phyloP scores from a whole-genome alignment of 2,888 invertebrate species.

The Nomada fucata region DNA sequence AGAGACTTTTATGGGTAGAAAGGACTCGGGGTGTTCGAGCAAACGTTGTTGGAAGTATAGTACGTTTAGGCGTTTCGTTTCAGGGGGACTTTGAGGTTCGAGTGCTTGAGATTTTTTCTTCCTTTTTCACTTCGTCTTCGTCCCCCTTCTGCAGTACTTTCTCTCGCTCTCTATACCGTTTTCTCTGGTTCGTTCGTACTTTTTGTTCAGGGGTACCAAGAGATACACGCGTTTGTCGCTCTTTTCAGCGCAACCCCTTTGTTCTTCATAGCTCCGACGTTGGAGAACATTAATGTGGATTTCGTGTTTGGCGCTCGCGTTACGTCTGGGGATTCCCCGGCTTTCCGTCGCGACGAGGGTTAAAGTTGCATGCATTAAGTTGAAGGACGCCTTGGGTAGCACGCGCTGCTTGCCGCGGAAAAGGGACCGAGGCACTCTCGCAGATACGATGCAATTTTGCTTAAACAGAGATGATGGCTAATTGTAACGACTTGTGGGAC shows the following conservation, averaged over 20 bases:
- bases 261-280: constrained; percentile 20
- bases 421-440: neutral
- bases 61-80: constrained; percentile 56
- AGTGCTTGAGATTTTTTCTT: constrained; percentile 45
- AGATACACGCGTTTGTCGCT: constrained; percentile 46
- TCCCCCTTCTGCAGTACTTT: neutral
- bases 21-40: constrained; percentile 55
- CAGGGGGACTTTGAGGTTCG: constrained; percentile 43
- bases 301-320: constrained; percentile 52
- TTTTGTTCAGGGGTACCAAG: neutral
- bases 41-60: constrained; percentile 57
- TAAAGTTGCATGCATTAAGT: constrained; percentile 42
- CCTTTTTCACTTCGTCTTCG: neutral
- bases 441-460: neutral
- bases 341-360: neutral
- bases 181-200: neutral
- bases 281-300: constrained; percentile 52
- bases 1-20: constrained; percentile 58
- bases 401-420: neutral
- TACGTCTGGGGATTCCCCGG: constrained; percentile 17
- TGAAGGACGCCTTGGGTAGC: neutral
- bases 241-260: constrained; percentile 42
- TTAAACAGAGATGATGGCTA: neutral
- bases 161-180: neutral
- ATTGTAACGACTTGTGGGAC: neutral